These are phyloP conservation scores for Sphaerophoria rueppellii DNA, from an alignment of 2,888 invertebrate genomes.

Conservation along the genomic window DNA sequence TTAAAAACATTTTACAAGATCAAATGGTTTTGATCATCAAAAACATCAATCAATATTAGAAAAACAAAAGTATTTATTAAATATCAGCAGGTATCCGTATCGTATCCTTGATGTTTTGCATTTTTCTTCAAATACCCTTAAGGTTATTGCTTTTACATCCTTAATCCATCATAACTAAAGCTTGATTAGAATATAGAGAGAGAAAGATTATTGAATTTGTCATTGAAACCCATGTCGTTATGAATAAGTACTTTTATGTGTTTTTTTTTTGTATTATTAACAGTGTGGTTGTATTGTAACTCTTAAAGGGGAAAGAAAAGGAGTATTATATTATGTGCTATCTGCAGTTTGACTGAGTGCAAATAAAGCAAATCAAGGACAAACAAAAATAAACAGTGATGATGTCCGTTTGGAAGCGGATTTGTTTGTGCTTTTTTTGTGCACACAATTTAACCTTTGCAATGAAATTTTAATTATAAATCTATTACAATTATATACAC, in stretches of 20 bases:
- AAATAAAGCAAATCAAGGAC: slow-evolving; percentile 60
- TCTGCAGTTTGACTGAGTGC: slow-evolving; percentile 72
- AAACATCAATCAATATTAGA: too few species aligned
- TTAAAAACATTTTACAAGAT: slow-evolving; percentile 5
- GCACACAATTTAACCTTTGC: slow-evolving; percentile 64
- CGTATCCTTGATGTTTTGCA: too few species aligned
- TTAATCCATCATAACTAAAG: too few species aligned
- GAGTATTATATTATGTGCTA: slow-evolving; percentile 59
- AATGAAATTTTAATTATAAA: slow-evolving; percentile 61
- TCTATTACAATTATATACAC: slow-evolving; percentile 16
- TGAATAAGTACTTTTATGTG: neutral
- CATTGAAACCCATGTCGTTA: slow-evolving; percentile 13
- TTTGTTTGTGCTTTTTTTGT: slow-evolving; percentile 67
- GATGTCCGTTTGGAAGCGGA: slow-evolving; percentile 6
- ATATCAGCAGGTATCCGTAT: too few species aligned
- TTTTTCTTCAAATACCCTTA: too few species aligned
- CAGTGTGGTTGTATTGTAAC: slow-evolving; percentile 32
- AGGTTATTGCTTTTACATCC: too few species aligned
- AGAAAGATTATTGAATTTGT: neutral
- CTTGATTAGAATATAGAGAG: neutral
- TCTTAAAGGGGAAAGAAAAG: slow-evolving; percentile 1
- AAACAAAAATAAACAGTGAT: slow-evolving; percentile 42
- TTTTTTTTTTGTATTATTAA: slow-evolving; percentile 10
- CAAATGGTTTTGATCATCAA: neutral
- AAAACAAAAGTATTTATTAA: neutral